Conservation (phyloP, 2,113 vertebrate genomes). For the Rhinolophus ferrumequinum region DNA sequence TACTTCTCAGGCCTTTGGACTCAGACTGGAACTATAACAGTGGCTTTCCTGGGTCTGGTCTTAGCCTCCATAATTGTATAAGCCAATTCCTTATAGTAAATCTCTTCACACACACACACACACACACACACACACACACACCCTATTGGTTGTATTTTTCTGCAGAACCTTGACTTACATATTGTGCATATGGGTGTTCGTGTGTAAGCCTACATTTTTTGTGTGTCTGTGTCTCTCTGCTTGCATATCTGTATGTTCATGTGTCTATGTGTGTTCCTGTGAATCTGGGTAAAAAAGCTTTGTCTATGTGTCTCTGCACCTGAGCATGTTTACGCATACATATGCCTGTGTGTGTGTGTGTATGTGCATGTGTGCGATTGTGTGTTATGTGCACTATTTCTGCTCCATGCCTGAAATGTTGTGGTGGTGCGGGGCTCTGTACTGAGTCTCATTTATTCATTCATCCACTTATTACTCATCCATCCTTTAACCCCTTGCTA, state of each 20-base stretch:
- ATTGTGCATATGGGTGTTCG: not conserved
- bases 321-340: not conserved
- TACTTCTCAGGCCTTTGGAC: too few species aligned
- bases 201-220: not conserved
- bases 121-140: too few species aligned
- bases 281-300: not conserved
- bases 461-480: not conserved
- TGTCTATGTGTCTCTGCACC: not conserved
- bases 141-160: not conserved
- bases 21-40: too few species aligned
- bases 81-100: too few species aligned
- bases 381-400: not conserved
- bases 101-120: not conserved
- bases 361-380: not conserved
- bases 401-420: not conserved
- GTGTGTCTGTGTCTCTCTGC: not conserved
- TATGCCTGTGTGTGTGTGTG: too few species aligned
- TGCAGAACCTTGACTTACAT: not conserved
- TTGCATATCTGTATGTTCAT: not conserved
- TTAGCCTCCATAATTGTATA: too few species aligned
- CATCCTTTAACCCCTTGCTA: not conserved
- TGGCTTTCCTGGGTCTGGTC: too few species aligned
- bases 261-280: not conserved
- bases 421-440: not conserved
- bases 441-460: not conserved